Conservation (phyloP, 2,888 invertebrate species). For the Eupithecia centaureata region DNA sequence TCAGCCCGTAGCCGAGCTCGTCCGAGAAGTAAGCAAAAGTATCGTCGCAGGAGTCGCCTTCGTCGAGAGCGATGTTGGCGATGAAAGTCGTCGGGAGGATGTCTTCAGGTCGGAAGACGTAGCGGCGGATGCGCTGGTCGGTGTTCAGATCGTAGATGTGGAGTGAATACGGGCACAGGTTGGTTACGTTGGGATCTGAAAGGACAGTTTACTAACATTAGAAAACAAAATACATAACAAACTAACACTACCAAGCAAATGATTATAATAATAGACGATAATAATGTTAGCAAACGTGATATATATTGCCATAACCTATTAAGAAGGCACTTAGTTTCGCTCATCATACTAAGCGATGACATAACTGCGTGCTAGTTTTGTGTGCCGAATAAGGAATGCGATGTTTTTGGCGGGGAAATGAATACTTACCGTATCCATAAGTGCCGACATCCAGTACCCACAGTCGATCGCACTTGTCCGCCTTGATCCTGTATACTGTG, state of each 20-base stretch:
- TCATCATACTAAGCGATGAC: not conserved
- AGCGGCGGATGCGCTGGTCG: conserved; percentile 87
- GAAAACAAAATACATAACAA: not conserved
- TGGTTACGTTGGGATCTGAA: conserved; percentile 82
- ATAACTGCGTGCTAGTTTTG: not conserved
- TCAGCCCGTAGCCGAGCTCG: conserved; percentile 91
- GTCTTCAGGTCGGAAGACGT: conserved; percentile 88
- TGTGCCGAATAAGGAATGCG: no score
- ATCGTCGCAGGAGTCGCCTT: conserved; percentile 89
- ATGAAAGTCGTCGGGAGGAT: conserved; percentile 91
- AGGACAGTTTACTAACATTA: conserved; percentile 29
- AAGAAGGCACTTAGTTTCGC: not conserved
- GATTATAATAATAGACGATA: no score
- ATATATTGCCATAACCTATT: no score
- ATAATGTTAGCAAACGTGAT: not conserved
- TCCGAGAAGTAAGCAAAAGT: conserved; percentile 92
- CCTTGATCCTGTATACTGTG: conserved; percentile 91
- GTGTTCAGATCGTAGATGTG: conserved; percentile 91
- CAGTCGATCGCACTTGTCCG: conserved; percentile 90
- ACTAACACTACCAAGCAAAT: not conserved
- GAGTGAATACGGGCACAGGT: conserved; percentile 91
- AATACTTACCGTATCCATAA: conserved; percentile 86
- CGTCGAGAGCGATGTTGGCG: conserved; percentile 93
- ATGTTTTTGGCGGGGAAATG: not conserved
- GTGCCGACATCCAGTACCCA: conserved; percentile 94